phyloP scores from a whole-genome alignment of 2,797 vertebrate species.

The Toxotes lorentzi region DNA sequence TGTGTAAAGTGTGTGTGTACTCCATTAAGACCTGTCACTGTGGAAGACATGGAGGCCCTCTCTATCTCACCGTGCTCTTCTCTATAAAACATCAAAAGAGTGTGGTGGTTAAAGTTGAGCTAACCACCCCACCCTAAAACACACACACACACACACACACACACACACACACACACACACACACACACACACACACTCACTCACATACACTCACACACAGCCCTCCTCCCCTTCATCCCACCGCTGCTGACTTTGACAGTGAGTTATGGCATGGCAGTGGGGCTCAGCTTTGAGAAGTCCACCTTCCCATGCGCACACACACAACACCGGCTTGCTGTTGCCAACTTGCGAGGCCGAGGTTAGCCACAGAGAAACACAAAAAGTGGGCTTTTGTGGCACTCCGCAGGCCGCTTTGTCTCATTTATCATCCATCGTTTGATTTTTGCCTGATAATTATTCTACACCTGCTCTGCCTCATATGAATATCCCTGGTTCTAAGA shows the following conservation, averaged over 20 bases:
- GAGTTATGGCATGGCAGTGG: constrained; percentile 74
- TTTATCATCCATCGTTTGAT: constrained; percentile 67
- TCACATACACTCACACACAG: constrained; percentile 30
- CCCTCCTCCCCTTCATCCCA: constrained; percentile 50
- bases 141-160: constrained; percentile 42
- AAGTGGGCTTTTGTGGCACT: constrained; percentile 65
- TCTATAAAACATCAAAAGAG: constrained; percentile 83
- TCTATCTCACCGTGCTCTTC: constrained; percentile 68
- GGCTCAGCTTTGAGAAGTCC: constrained; percentile 74
- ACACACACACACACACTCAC: constrained; percentile 41
- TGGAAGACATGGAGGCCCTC: constrained; percentile 69
- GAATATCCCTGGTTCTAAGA: neutral
- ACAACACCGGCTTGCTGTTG: constrained; percentile 41
- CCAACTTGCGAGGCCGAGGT: constrained; percentile 49
- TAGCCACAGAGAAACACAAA: constrained; percentile 72
- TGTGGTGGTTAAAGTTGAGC: constrained; percentile 80
- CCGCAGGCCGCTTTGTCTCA: constrained; percentile 60
- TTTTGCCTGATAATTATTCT: constrained; percentile 31
- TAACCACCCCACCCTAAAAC: constrained; percentile 51
- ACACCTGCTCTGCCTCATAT: constrained; percentile 45
- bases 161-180: constrained; percentile 12
- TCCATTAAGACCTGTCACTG: constrained; percentile 76
- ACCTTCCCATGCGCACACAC: constrained; percentile 68
- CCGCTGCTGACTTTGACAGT: constrained; percentile 73
- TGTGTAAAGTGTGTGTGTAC: constrained; percentile 40